These are phyloP conservation scores for Malacoraja senta DNA, from an alignment of 2,797 vertebrate species.

Conservation along the genomic window DNA sequence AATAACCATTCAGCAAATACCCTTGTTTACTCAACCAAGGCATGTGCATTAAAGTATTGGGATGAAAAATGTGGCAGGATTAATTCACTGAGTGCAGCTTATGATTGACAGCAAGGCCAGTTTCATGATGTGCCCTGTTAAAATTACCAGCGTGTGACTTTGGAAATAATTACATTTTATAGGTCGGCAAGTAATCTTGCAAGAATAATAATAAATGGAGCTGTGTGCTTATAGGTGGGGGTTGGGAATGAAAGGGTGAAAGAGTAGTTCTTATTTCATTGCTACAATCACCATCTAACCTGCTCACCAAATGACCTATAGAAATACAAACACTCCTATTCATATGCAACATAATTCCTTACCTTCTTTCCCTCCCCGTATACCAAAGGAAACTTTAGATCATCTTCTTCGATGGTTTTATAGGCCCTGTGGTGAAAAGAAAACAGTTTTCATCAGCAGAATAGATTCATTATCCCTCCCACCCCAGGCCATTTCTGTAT, in stretches of 20 bases:
- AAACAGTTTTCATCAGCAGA: slow-evolving; percentile 32
- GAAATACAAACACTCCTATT: not conserved
- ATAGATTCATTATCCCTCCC: not conserved
- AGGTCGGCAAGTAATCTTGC: not conserved
- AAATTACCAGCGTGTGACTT: not conserved
- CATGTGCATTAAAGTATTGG: not conserved
- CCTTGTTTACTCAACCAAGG: not conserved
- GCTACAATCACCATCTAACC: not conserved
- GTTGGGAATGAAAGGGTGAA: not conserved
- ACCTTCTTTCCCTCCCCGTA: slow-evolving; percentile 99
- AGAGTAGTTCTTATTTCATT: not conserved
- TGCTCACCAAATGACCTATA: not conserved
- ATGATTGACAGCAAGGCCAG: not conserved
- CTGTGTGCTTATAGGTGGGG: not conserved
- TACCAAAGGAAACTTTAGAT: slow-evolving; percentile 96
- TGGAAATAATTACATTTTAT: slow-evolving; percentile 23
- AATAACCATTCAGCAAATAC: not conserved
- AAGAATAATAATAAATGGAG: not conserved
- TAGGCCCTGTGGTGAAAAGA: slow-evolving; percentile 75
- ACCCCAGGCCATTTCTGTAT: not conserved
- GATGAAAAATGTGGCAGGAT: not conserved
- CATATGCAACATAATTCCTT: slow-evolving; percentile 44
- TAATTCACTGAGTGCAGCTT: not conserved
- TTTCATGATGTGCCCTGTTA: no score
- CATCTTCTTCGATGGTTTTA: slow-evolving; percentile 95